Conservation (phyloP, 2,888 invertebrate genomes). For the Zaprionus bogoriensis region DNA sequence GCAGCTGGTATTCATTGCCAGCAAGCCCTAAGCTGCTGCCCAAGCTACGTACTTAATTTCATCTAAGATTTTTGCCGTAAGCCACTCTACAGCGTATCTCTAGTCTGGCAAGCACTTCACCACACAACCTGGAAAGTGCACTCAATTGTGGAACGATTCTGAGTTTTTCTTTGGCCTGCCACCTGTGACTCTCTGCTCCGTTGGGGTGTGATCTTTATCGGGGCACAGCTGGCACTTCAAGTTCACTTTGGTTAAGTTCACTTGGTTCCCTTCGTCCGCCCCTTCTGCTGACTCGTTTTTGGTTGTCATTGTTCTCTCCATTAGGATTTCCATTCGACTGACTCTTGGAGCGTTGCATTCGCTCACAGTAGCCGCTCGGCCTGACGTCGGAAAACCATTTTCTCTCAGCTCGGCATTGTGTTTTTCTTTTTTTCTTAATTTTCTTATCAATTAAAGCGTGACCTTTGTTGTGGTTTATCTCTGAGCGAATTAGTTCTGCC, state of each 20-base stretch:
- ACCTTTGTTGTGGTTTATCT: conserved; percentile 77
- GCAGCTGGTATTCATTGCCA: no score
- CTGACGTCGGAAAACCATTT: conserved; percentile 13
- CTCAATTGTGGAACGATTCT: conserved; percentile 71
- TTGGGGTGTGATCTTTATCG: conserved; percentile 72
- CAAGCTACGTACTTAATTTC: no score
- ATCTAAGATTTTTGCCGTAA: not conserved
- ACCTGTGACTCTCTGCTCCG: conserved; percentile 38
- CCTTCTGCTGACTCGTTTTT: conserved; percentile 1
- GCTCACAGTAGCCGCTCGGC: conserved; percentile 43
- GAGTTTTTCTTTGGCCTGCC: conserved; percentile 31
- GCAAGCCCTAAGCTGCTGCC: no score
- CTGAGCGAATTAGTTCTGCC: conserved; percentile 68
- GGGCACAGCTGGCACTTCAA: conserved; percentile 62
- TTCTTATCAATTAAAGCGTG: conserved; percentile 76
- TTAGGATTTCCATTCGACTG: conserved; percentile 60
- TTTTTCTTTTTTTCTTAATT: conserved; percentile 18
- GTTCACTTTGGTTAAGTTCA: conserved; percentile 44
- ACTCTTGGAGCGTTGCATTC: conserved; percentile 38
- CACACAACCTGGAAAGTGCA: conserved; percentile 47
- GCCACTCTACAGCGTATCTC: conserved; percentile 28
- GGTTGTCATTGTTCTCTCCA: conserved; percentile 46
- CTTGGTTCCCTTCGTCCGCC: conserved; percentile 16
- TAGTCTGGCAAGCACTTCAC: conserved; percentile 4
- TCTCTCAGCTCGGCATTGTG: conserved; percentile 11